Evolutionary conservation across 1,140 invertebrate species (phyloP).

Genomic region (Aphelinus certus): DNA sequence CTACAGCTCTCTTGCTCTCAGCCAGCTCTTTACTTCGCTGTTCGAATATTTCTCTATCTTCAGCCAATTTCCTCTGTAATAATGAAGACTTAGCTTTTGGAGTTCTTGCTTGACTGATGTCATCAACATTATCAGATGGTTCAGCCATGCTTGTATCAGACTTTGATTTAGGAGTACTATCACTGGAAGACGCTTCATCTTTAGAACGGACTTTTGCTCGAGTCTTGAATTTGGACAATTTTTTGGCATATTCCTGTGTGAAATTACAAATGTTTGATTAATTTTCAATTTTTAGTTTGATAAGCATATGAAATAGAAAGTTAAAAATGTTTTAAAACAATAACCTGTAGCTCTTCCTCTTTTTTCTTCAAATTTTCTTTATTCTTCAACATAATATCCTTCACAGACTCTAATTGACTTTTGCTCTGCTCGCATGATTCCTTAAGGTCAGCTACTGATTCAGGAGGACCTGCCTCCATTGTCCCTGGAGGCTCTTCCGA

Average conservation of each 20-base stretch:
- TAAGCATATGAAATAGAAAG: too few relatives aligned
- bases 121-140: slow-evolving; percentile 45
- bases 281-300: too few relatives aligned
- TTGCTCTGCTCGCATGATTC: slow-evolving; percentile 54
- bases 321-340: slow-evolving; percentile 10
- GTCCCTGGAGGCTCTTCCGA: slow-evolving; percentile 56
- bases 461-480: slow-evolving; percentile 50
- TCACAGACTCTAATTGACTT: slow-evolving; percentile 56
- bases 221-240: slow-evolving; percentile 61
- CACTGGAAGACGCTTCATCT: slow-evolving; percentile 49
- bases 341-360: slow-evolving; percentile 61
- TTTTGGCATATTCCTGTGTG: slow-evolving; percentile 59
- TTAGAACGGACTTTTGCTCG: slow-evolving; percentile 56
- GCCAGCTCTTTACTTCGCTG: slow-evolving; percentile 60
- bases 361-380: slow-evolving; percentile 60
- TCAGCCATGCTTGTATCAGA: slow-evolving; percentile 40
- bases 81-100: slow-evolving; percentile 60
- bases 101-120: slow-evolving; percentile 60
- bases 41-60: slow-evolving; percentile 63
- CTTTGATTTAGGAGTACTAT: slow-evolving; percentile 46
- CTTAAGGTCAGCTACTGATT: slow-evolving; percentile 43
- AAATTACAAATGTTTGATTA: background rate
- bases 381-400: slow-evolving; percentile 59
- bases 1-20: slow-evolving; percentile 60
- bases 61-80: slow-evolving; percentile 60